Evolutionary conservation across 2,797 vertebrate species (phyloP), one percentile per base, ranked within the genome.

Genomic region (Gallinago nigripennis): DNA sequence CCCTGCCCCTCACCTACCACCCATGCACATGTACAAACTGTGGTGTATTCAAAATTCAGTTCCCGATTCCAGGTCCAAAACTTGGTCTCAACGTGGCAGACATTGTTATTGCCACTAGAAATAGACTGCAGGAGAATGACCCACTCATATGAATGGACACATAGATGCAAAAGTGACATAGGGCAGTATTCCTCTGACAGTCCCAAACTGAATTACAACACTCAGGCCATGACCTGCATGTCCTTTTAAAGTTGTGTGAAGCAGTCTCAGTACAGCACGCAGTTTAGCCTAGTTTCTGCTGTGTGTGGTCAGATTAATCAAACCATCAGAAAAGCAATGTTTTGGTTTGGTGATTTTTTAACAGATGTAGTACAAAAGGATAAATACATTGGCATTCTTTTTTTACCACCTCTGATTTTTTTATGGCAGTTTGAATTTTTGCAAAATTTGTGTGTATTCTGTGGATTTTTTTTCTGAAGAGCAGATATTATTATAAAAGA

Each of bases 221-320:
- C 53, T 90, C 21, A 35, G 83, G 63, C 79, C 48, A 50, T 46
- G 50, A 82, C 33, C 61, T 82, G 33, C 48, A 16, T 24, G 48
- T 70, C 82, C 58, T 91, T 92, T 77, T 46, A 82, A 92, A 65
- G 20, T 21, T 68, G 11, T 77, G 68, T 66, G 68, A 70, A 92
- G 18, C 31, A 58, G 60, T 56, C 53, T 56, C 56, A 71, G 14
- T 54, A 33, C 28, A 17, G 66, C 48, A 53, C 0, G 5, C 27
- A 58, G 48, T 70, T 80, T 88, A 63, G 65, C 53, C 20, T 80
- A 56, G n/a, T 73, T 87, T 87, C 63, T 89, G 8, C n/a, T 92
- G 9, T 63, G 27, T 64, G 33, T 48, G 27, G 37, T 65, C 70
- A 72, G 54, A 46, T 80, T 60, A 70, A 66, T 41, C 33, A 63